phyloP scores from a whole-genome alignment of 2,888 invertebrate genomes.

The Alitta virens region DNA sequence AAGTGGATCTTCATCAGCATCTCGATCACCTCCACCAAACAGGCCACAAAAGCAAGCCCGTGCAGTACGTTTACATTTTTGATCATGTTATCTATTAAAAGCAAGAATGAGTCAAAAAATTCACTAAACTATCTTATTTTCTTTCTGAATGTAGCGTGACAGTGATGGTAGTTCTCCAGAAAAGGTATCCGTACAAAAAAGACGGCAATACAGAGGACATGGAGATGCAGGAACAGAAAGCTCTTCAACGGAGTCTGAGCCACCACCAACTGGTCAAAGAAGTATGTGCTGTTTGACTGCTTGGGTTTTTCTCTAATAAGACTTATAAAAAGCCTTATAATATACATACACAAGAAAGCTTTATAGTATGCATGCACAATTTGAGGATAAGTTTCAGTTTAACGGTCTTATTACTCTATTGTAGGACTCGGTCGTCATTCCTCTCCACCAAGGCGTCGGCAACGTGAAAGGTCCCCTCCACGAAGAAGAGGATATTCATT shows the following conservation, averaged over 20 bases:
- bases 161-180: constrained; percentile 15
- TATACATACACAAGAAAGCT: background rate
- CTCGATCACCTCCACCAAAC: background rate
- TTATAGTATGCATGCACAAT: background rate
- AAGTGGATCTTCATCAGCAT: constrained; percentile 1
- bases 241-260: constrained; percentile 8
- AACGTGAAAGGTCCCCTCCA: constrained; percentile 8
- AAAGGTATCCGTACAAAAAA: constrained; percentile 22
- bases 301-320: background rate
- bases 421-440: constrained; percentile 1
- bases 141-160: background rate
- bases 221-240: constrained; percentile 7
- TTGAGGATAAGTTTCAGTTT: background rate
- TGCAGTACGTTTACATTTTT: background rate
- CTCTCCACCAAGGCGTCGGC: constrained; percentile 12
- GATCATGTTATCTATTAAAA: background rate
- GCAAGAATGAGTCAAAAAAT: background rate
- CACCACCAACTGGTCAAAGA: background rate
- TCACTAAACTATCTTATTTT: no score
- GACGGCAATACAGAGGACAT: constrained; percentile 25
- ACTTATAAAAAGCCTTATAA: background rate
- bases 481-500: background rate
- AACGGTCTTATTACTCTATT: background rate
- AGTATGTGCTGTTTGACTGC: background rate
- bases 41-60: background rate